Conservation (phyloP, 2,888 invertebrate species). For the Sericinus montela region DNA sequence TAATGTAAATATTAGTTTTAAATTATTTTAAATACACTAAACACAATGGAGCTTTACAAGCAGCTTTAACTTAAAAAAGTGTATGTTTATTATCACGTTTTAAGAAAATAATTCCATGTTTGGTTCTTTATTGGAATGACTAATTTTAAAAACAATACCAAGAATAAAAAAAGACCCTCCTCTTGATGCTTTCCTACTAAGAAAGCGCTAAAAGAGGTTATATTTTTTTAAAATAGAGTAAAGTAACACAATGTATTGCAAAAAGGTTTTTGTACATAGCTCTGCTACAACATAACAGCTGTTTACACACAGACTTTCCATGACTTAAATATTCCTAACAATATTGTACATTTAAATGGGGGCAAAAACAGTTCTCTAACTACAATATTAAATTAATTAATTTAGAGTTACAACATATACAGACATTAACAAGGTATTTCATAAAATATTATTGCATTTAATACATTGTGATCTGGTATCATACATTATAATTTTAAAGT, state of each 20-base stretch:
- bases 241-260: conserved; percentile 28
- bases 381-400: conserved; percentile 31
- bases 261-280: conserved; percentile 29
- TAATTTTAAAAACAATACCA: too few relatives aligned
- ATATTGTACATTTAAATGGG: conserved; percentile 29
- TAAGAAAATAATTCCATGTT: too few relatives aligned
- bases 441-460: conserved; percentile 26
- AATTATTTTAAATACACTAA: too few relatives aligned
- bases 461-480: conserved; percentile 50
- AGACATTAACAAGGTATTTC: conserved; percentile 34
- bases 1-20: too few relatives aligned
- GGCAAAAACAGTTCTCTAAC: conserved; percentile 29
- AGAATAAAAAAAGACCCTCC: too few relatives aligned
- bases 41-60: too few relatives aligned
- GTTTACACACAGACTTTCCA: conserved; percentile 64
- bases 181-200: too few relatives aligned
- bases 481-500: conserved; percentile 16
- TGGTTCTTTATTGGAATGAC: too few relatives aligned
- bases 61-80: too few relatives aligned
- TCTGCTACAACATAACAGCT: conserved; percentile 36
- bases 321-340: conserved; percentile 46
- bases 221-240: too few relatives aligned
- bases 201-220: too few relatives aligned
- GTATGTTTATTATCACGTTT: too few relatives aligned
- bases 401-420: conserved; percentile 65